A percentile compares a stretch with the other conserved stretches of the same genome.
phyloP scores from a whole-genome alignment of 92 coral and sea anemone genomes.

The Isaurus tuberculatus region DNA sequence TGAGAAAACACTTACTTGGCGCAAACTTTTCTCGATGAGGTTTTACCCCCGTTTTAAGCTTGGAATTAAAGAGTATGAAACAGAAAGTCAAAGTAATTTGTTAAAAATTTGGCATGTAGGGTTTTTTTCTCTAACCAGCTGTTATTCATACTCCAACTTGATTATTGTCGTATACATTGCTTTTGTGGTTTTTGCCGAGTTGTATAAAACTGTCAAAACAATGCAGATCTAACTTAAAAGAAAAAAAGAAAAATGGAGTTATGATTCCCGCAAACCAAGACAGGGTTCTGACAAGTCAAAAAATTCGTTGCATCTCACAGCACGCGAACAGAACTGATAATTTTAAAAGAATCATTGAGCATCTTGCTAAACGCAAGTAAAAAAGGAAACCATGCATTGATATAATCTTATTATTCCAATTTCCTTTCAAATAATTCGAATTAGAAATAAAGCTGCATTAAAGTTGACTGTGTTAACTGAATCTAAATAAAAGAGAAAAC shows the following conservation, averaged over 20 bases:
- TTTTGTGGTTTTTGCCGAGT: slow-evolving; percentile 19
- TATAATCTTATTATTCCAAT: neutral
- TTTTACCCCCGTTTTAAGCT: neutral
- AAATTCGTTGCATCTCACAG: neutral
- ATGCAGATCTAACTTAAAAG: slow-evolving; percentile 13
- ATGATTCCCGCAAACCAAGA: neutral
- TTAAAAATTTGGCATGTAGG: no score
- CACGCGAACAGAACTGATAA: neutral
- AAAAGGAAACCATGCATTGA: neutral
- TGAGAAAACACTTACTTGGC: neutral
- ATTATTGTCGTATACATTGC: neutral
- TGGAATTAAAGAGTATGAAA: neutral
- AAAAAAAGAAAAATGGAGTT: neutral
- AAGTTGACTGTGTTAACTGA: slow-evolving; percentile 12
- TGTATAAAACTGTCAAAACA: slow-evolving; percentile 15
- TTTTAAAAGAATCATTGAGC: neutral
- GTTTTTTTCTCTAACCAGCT: neutral
- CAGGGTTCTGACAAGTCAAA: neutral
- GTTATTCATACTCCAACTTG: neutral
- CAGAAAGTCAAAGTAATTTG: neutral
- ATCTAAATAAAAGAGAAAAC: neutral
- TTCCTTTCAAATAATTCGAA: neutral
- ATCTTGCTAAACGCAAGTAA: slow-evolving; percentile 3
- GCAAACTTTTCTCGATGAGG: neutral
- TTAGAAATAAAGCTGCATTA: neutral